Conservation (phyloP, 2,113 vertebrate genomes). For the Alexandromys fortis region DNA sequence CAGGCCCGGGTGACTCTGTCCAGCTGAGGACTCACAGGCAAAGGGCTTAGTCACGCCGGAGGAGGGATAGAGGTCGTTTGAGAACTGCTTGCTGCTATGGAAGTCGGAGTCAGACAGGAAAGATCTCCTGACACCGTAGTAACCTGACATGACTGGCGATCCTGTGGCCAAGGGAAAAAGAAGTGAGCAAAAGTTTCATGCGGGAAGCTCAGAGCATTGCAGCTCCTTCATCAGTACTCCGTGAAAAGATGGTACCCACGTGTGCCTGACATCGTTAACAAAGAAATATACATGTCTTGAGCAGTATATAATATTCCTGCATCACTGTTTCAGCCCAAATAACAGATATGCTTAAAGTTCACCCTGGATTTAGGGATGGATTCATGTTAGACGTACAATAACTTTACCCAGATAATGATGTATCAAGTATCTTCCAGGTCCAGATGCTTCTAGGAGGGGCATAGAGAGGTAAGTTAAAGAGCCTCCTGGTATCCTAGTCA, state of each 20-base stretch:
- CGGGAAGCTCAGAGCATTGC: background rate
- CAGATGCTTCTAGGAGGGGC: background rate
- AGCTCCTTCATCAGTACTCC: fast-evolving
- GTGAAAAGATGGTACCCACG: background rate
- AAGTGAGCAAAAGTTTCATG: background rate
- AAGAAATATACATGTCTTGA: background rate
- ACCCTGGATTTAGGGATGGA: background rate
- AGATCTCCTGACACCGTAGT: constrained; percentile 90
- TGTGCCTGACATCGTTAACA: fast-evolving
- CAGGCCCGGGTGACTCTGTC: constrained; percentile 87
- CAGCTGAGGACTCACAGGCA: constrained; percentile 86
- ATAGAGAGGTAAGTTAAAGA: background rate
- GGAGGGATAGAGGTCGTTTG: constrained; percentile 86
- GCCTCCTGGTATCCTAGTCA: no score
- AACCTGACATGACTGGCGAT: constrained; percentile 87
- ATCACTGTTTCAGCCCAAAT: background rate
- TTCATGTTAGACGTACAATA: background rate
- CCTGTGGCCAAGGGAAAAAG: constrained; percentile 83
- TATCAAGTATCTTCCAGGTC: background rate
- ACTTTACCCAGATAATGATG: background rate
- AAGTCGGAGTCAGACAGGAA: constrained; percentile 92
- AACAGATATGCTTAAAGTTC: background rate
- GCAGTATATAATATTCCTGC: background rate
- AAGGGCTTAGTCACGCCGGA: constrained; percentile 89
- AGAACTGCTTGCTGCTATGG: constrained; percentile 88